Conservation (phyloP, 2,797 vertebrate genomes). For the Chlorospingus semifuscus region DNA sequence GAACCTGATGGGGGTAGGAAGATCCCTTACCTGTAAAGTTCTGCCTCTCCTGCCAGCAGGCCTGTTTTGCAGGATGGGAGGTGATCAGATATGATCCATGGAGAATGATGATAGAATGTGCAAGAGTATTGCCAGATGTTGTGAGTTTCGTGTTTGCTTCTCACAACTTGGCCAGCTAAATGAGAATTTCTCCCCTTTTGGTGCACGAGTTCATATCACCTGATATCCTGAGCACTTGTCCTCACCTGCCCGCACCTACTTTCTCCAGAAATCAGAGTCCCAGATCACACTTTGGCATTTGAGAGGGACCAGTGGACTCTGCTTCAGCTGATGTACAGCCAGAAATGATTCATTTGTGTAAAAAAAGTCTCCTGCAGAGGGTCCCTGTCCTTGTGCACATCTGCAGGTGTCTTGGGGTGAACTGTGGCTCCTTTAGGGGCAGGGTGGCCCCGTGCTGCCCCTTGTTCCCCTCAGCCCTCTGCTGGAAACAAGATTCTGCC, state of each 20-base stretch:
- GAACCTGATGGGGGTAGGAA: neutral
- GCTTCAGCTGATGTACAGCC: neutral
- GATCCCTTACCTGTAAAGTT: neutral
- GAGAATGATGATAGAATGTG: neutral
- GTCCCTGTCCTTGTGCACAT: neutral
- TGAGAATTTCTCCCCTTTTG: neutral
- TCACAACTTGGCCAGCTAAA: neutral
- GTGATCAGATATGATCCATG: neutral
- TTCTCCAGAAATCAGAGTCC: neutral
- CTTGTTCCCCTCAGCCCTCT: rapidly evolving
- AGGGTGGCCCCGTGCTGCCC: neutral
- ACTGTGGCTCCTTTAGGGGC: neutral
- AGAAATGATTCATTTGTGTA: neutral
- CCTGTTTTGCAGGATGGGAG: neutral
- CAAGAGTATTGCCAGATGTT: neutral
- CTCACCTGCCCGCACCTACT: neutral
- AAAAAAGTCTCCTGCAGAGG: neutral
- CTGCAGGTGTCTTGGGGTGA: neutral
- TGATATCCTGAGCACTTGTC: neutral
- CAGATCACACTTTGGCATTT: neutral
- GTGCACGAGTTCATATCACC: neutral
- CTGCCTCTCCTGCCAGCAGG: neutral
- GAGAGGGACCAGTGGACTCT: rapidly evolving
- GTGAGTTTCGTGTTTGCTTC: neutral
- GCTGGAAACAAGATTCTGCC: neutral